Evolutionary conservation across 2,797 vertebrate genomes (phyloP).

Genomic region (Peromyscus aztecus): DNA sequence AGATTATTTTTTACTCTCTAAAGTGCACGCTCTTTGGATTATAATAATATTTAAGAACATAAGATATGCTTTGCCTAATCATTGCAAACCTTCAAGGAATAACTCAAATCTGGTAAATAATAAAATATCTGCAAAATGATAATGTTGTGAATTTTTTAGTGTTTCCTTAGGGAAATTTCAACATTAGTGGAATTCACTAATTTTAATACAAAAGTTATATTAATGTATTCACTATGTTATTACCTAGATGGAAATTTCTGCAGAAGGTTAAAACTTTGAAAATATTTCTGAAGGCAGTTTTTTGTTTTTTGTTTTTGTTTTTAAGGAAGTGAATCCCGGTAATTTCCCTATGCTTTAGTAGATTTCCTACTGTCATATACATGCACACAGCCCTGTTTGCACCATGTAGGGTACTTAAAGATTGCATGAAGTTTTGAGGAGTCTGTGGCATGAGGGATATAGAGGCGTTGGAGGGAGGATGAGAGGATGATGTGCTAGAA

Average conservation of each 20-base stretch:
- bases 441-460: neutral
- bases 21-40: neutral
- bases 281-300: neutral
- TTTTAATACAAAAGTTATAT: neutral
- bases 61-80: neutral
- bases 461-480: no score
- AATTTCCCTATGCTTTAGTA: neutral
- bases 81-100: slow-evolving; percentile 30
- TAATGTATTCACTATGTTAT: neutral
- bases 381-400: neutral
- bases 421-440: neutral
- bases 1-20: slow-evolving; percentile 21
- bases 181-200: slow-evolving; percentile 19
- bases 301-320: neutral
- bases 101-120: neutral
- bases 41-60: neutral
- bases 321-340: neutral
- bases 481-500: rapidly evolving
- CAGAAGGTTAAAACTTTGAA: neutral
- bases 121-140: neutral
- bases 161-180: neutral
- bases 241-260: slow-evolving; percentile 3
- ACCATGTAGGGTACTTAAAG: neutral
- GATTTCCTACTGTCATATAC: neutral
- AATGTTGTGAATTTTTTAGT: slow-evolving; percentile 5